These are phyloP conservation scores for Tetramorium bicarinatum DNA, from an alignment of 2,888 invertebrate genomes.

Conservation along the genomic window DNA sequence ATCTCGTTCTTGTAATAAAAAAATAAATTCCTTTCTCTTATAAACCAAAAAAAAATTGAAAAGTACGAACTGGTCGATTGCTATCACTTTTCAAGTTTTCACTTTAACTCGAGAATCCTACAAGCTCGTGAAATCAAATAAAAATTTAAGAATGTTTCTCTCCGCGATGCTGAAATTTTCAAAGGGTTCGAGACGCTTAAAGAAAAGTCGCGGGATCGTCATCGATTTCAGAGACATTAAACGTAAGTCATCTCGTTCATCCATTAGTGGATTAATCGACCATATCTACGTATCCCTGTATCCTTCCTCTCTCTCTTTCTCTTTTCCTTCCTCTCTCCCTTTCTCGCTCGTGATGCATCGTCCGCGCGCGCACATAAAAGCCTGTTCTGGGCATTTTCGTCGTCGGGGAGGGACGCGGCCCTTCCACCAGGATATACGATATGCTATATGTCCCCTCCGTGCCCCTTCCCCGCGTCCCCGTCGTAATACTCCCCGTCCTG, in stretches of 20 bases:
- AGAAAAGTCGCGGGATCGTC: neutral
- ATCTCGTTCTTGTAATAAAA: neutral
- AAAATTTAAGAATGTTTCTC: neutral
- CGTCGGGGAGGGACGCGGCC: constrained; percentile 67
- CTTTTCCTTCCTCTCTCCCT: neutral
- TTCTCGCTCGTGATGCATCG: constrained; percentile 39
- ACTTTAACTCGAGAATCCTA: neutral
- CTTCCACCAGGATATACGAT: constrained; percentile 68
- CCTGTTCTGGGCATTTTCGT: constrained; percentile 63
- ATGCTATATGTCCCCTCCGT: constrained; percentile 62
- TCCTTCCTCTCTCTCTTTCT: constrained; percentile 49
- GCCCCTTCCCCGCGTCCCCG: constrained; percentile 49
- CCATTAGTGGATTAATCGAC: constrained; percentile 56
- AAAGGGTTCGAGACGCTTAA: neutral
- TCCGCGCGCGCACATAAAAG: constrained; percentile 57
- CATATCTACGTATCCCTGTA: constrained; percentile 51
- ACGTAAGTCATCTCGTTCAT: constrained; percentile 55
- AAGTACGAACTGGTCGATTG: neutral
- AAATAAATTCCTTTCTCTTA: neutral
- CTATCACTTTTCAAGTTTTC: neutral
- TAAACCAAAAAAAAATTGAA: neutral
- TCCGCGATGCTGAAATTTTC: neutral
- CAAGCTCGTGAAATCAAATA: neutral
- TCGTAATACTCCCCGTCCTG: constrained; percentile 71
- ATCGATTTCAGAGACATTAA: constrained; percentile 23